Conservation (phyloP, 35 echinoderm and acorn worm species). For the Apostichopus parvimensis region DNA sequence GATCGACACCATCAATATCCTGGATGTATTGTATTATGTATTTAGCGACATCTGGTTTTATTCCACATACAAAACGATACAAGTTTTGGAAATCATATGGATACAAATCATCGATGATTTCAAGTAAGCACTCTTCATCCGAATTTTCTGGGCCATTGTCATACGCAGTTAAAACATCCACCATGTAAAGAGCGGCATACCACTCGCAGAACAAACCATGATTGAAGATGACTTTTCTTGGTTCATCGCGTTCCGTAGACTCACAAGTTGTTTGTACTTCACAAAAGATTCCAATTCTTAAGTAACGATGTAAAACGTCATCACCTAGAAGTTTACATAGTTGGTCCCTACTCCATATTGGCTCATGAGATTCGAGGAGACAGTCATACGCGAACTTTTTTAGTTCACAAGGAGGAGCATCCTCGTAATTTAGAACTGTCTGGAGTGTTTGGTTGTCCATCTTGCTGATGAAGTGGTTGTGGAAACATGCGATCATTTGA, state of each 20-base stretch:
- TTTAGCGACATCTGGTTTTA: background rate
- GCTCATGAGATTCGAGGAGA: background rate
- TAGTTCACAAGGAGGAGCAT: background rate
- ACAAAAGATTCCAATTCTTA: background rate
- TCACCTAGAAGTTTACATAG: background rate
- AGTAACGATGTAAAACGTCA: background rate
- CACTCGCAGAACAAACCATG: background rate
- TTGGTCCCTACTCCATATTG: background rate
- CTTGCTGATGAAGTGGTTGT: background rate
- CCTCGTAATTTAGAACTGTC: background rate
- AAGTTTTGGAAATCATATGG: background rate
- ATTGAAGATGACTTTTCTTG: background rate
- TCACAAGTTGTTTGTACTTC: background rate
- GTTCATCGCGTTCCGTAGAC: background rate
- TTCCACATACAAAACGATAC: slow-evolving; percentile 2
- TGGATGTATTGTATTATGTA: background rate
- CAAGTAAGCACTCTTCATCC: background rate
- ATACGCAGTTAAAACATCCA: background rate
- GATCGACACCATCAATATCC: background rate
- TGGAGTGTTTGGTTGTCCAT: background rate
- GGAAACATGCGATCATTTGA: background rate
- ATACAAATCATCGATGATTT: background rate
- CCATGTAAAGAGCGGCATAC: background rate
- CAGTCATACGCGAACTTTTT: background rate
- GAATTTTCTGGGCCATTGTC: background rate